phyloP scores from a whole-genome alignment of 2,797 vertebrate species.

The Poecilia picta region DNA sequence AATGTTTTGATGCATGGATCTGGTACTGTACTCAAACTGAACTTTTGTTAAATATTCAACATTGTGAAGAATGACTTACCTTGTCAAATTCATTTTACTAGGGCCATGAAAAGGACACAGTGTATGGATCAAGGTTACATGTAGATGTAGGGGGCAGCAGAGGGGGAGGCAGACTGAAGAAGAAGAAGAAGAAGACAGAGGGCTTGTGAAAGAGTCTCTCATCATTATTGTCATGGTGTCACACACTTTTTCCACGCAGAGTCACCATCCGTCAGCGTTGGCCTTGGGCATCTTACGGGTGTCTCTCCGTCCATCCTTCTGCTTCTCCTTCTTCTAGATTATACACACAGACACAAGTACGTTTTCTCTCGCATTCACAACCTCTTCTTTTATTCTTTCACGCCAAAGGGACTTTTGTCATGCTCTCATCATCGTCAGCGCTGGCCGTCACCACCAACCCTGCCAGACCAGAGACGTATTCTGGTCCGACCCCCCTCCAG shows the following conservation, averaged over 20 bases:
- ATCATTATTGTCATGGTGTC: constrained; percentile 70
- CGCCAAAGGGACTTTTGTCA: constrained; percentile 56
- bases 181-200: constrained; percentile 40
- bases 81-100: constrained; percentile 37
- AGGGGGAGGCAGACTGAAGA: constrained; percentile 33
- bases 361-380: constrained; percentile 34
- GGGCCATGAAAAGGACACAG: constrained; percentile 20
- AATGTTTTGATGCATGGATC: not conserved
- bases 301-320: constrained; percentile 58
- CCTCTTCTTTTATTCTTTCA: constrained; percentile 34
- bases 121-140: constrained; percentile 39
- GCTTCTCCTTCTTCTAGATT: constrained; percentile 38
- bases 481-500: constrained; percentile 41
- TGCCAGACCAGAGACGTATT: constrained; percentile 51
- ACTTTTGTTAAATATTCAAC: constrained; percentile 6
- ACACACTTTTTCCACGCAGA: constrained; percentile 59
- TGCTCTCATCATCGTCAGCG: constrained; percentile 37
- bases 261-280: constrained; percentile 65
- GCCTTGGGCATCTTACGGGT: constrained; percentile 63
- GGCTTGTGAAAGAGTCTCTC: constrained; percentile 63
- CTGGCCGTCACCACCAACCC: constrained; percentile 44
- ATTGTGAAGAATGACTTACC: constrained; percentile 21
- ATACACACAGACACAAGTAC: constrained; percentile 29
- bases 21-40: constrained; percentile 6
- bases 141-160: constrained; percentile 33